Base-by-base conservation (phyloP, 2,797 vertebrate genomes). In the Enteromius viviparus region DNA sequence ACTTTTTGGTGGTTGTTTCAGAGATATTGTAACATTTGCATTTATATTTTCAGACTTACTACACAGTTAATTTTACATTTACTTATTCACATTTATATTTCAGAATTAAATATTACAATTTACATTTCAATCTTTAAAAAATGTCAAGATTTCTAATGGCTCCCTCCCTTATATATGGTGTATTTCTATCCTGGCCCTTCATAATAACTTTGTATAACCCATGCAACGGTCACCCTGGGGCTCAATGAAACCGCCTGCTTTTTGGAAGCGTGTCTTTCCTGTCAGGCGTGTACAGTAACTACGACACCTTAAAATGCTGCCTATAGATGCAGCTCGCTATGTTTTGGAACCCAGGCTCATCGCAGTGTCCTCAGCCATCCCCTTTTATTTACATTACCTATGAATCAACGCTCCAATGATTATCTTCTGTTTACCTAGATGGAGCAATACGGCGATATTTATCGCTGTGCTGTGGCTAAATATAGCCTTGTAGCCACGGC, bases 391-490 rank as follows among this genome's bases (percentile, higher is more conserved):
- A 96, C 92, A 94, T 94, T 95, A 94, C 94, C 94, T 93, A 94
- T 89, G 94, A 94, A 95, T 95, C 95, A 95, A 94, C 93, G 93
- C 94, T 94, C 94, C 95, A 96, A 95, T 95, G 95, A 96, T 96
- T 95, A 96, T 95, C 95, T 95, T 96, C 93, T 96, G 95, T 99
- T 97, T 98, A 96, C 96, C 94, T 95, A 96, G 94, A 96, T 94
- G 94, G 94, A 92, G 94, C 94, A 95, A 96, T 96, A 96, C 94
- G 94, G 94, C 93, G 94, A 96, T 96, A 98, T 97, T 98, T 97
- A 98, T 97, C 96, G 95, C 95, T 94, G 93, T 90, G 95, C 96
- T 91, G 96, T 95, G 94, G 96, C 96, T 96, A 96, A 91, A 92
- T 88, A 88, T 89, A 90, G 81, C 91, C 85, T 88, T 40, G 81